phyloP scores from a whole-genome alignment of 2,888 invertebrate species.

The Drosophila borborema region DNA sequence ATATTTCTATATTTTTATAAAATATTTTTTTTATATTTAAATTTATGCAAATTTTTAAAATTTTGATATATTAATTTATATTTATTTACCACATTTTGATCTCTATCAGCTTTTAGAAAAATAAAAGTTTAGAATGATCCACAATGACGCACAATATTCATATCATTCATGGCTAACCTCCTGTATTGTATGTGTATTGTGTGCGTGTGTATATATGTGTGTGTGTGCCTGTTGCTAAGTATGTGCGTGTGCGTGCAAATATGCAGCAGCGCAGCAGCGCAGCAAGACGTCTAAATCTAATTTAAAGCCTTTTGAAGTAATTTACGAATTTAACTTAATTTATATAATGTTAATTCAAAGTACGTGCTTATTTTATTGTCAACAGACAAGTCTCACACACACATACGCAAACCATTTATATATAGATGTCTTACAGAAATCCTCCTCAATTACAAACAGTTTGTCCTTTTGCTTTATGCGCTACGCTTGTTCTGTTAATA shows the following conservation, averaged over 20 bases:
- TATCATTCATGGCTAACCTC: constrained; percentile 46
- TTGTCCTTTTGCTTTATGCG: constrained; percentile 40
- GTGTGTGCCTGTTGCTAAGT: constrained; percentile 15
- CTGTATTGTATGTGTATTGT: too few relatives aligned
- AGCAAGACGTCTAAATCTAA: constrained; percentile 34
- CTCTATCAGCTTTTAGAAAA: background rate
- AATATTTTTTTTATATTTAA: background rate
- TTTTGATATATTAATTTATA: background rate
- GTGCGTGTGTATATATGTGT: constrained; percentile 1
- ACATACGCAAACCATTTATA: constrained; percentile 6
- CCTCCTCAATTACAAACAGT: constrained; percentile 18
- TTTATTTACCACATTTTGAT: background rate
- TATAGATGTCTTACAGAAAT: background rate
- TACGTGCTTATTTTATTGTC: constrained; percentile 55
- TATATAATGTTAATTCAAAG: constrained; percentile 52
- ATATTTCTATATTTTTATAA: background rate
- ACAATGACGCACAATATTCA: constrained; percentile 31
- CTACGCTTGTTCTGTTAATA: constrained; percentile 71
- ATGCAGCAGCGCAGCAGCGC: constrained; percentile 63
- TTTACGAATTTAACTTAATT: constrained; percentile 48
- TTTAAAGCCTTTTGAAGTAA: constrained; percentile 37
- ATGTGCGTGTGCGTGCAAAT: constrained; percentile 65
- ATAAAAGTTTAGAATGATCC: background rate
- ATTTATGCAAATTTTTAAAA: background rate
- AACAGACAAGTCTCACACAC: constrained; percentile 19